Evolutionary conservation across 2,797 vertebrate genomes (phyloP).

Genomic region (Furcifer pardalis): DNA sequence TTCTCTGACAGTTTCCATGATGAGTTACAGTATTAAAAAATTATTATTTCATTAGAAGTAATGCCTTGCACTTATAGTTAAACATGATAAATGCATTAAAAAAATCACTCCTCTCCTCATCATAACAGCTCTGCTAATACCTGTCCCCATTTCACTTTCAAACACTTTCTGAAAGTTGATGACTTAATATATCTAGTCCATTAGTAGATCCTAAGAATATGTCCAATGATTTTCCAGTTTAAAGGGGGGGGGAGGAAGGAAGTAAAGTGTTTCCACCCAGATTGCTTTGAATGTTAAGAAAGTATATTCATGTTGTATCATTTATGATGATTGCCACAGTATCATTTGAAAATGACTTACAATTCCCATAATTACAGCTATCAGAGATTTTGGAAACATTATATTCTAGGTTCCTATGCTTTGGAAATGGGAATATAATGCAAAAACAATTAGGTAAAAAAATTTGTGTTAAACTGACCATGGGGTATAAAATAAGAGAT

Average conservation of each 20-base stretch:
- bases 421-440: not conserved
- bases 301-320: not conserved
- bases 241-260: fast-evolving
- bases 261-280: not conserved
- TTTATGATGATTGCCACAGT: not conserved
- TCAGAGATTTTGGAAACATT: not conserved
- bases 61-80: slow-evolving; percentile 35
- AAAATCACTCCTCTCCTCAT: not conserved
- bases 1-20: slow-evolving; percentile 14
- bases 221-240: not conserved
- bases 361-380: not conserved
- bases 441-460: not conserved
- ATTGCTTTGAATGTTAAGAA: not conserved
- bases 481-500: not conserved
- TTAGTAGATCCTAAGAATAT: slow-evolving; percentile 2
- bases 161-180: not conserved
- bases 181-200: not conserved
- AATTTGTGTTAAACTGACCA: not conserved
- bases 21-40: slow-evolving; percentile 10
- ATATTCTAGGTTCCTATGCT: not conserved
- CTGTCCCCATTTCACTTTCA: slow-evolving; percentile 33
- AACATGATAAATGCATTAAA: slow-evolving; percentile 41
- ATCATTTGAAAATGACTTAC: not conserved
- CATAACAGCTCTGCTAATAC: not conserved
- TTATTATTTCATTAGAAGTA: slow-evolving; percentile 40